Conservation (phyloP, 2,888 invertebrate species). For the Homarus gammarus region DNA sequence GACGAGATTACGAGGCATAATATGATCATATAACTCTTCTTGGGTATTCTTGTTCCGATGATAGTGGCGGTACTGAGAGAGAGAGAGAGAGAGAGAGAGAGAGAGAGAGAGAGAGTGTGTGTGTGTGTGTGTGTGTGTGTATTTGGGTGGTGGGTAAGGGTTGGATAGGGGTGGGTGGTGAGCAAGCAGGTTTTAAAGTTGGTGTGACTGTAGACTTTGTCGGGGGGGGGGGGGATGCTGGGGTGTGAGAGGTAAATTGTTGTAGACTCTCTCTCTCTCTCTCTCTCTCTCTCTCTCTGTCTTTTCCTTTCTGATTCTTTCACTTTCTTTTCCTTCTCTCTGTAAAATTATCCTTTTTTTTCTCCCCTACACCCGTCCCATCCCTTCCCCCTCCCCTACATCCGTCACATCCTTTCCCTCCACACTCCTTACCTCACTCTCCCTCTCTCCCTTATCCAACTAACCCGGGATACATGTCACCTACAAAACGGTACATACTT, state of each 20-base stretch:
- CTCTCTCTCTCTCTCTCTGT: conserved; percentile 30
- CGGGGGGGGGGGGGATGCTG: neutral
- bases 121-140: neutral
- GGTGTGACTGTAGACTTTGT: neutral
- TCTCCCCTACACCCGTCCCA: neutral
- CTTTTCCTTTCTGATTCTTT: conserved; percentile 16
- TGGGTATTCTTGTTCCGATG: too few relatives aligned
- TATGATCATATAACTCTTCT: too few relatives aligned
- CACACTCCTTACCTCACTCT: too few relatives aligned
- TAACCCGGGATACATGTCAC: too few relatives aligned
- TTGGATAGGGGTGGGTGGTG: neutral
- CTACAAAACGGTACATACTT: too few relatives aligned
- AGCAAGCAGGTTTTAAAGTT: neutral
- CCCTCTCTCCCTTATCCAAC: neutral
- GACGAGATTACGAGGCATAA: too few relatives aligned
- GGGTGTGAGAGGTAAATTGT: neutral
- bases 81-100: too few relatives aligned
- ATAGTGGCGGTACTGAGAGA: too few relatives aligned
- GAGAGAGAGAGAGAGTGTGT: too few relatives aligned
- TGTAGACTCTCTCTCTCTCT: neutral
- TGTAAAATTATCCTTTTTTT: neutral
- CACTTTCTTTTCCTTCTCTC: neutral
- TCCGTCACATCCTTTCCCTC: too few relatives aligned
- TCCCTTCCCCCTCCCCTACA: neutral
- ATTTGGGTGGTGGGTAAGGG: neutral